A percentile compares a stretch with the other conserved stretches of the same genome.
Conservation (phyloP, 1,140 invertebrate species). For the Heliconius hermathena region DNA sequence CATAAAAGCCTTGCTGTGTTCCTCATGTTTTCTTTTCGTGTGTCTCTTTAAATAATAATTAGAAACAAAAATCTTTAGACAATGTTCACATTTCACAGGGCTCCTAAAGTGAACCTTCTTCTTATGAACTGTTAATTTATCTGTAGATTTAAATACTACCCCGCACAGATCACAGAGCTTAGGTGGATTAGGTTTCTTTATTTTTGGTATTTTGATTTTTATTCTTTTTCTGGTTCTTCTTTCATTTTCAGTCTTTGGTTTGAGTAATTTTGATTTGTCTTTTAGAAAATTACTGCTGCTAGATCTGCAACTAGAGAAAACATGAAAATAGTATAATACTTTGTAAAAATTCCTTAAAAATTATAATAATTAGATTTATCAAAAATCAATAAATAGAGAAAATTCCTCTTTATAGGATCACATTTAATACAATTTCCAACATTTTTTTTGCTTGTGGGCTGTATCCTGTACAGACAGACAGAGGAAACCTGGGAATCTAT, state of each 20-base stretch:
- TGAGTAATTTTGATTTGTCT: slow-evolving; percentile 24
- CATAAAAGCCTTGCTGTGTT: slow-evolving; percentile 58
- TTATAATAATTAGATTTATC: no score
- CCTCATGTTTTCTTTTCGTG: slow-evolving; percentile 67
- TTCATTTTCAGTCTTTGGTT: slow-evolving; percentile 33
- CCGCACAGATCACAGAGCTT: slow-evolving; percentile 72
- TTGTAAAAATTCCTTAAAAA: no score
- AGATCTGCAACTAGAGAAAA: slow-evolving; percentile 26
- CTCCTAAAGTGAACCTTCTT: slow-evolving; percentile 56
- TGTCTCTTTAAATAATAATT: slow-evolving; percentile 71
- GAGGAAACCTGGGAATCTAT: no score
- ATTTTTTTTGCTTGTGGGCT: no score
- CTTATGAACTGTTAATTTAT: slow-evolving; percentile 58
- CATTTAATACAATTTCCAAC: no score
- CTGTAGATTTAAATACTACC: slow-evolving; percentile 57
- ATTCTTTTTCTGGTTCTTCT: slow-evolving; percentile 41
- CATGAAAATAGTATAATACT: slow-evolving; percentile 6
- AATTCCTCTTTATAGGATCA: no score
- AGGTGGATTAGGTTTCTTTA: slow-evolving; percentile 43
- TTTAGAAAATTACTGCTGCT: not conserved
- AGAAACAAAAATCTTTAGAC: slow-evolving; percentile 61
- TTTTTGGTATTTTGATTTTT: slow-evolving; percentile 51
- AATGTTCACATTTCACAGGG: slow-evolving; percentile 61
- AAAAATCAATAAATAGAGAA: no score
- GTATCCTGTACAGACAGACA: no score